Conservation (phyloP, 2,797 vertebrate species). For the Centropyge bicolor region DNA sequence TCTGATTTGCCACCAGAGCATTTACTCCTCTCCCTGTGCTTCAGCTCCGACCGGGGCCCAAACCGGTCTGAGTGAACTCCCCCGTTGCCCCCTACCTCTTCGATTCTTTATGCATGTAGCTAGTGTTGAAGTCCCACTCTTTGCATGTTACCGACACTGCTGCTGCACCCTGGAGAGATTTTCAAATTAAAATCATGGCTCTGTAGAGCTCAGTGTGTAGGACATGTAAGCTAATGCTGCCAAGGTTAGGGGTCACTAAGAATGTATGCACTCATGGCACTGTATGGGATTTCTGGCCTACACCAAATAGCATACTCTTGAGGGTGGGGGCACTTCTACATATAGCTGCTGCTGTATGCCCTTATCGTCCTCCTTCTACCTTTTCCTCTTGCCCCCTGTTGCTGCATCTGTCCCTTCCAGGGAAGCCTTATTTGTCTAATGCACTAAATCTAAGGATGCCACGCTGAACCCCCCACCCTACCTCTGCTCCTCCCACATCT, state of each 20-base stretch:
- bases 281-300: constrained; percentile 35
- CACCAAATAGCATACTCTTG: constrained; percentile 52
- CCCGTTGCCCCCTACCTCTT: constrained; percentile 5
- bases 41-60: constrained; percentile 6
- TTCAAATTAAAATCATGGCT: constrained; percentile 43
- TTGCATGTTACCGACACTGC: constrained; percentile 33
- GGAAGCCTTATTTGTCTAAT: constrained; percentile 83
- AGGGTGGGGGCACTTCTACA: constrained; percentile 51
- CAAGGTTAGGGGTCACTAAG: constrained; percentile 32
- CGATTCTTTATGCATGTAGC: constrained; percentile 38
- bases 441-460: constrained; percentile 82
- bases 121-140: constrained; percentile 29
- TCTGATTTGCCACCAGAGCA: constrained; percentile 23
- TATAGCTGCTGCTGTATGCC: constrained; percentile 61
- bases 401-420: constrained; percentile 80
- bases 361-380: constrained; percentile 43
- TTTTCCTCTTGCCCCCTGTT: constrained; percentile 69
- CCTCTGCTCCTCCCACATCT: constrained; percentile 43
- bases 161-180: constrained; percentile 33
- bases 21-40: constrained; percentile 29
- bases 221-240: constrained; percentile 35
- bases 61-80: constrained; percentile 1
- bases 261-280: constrained; percentile 49
- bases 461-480: constrained; percentile 65
- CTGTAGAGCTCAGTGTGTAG: constrained; percentile 5